Evolutionary conservation across 2,797 vertebrate species (phyloP), one percentile per base, ranked within the genome.

Genomic region (Melopsittacus undulatus): DNA sequence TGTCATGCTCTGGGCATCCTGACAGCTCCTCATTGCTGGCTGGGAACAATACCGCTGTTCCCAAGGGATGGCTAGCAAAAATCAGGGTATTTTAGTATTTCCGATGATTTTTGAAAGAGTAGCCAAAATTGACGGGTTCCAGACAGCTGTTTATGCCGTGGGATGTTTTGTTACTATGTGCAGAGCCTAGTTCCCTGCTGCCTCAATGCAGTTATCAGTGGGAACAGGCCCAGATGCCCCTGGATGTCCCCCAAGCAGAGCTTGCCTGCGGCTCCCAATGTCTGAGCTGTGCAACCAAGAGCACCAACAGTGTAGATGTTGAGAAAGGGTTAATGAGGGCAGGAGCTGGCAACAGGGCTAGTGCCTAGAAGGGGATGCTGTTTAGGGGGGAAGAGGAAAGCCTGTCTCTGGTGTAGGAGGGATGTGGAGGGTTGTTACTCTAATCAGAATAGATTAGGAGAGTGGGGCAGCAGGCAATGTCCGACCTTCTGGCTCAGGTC

Each of bases 1-100:
- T 86, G 80, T 91, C 83, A 83, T 42, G 77, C 89, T 83, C 73
- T 75, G 85, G 90, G 94, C 92, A 67, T 90, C 88, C 93, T 69
- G 90, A 89, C 92, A 95, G 83, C 90, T 73, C 63, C 91, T 85
- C 34, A 1, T 49, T 81, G 69, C 94, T 90, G 93, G 4, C 86
- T 81, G 80, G 90, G 93, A 96, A 83, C 90, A 85, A 80, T 24
- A 74, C 76, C 21, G 20, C 80, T 7, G 2, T 10, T 94, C 91
- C 85, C 94, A 13, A 29, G 80, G 91, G 90, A 73, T 14, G 54
- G 85, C 85, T 75, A 83, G 87, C 62, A 81, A 84, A 93, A 90
- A 68, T 30, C 87, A 42, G 73, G 20, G 49, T 75, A 51, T 84
- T 94, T 96, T 80, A 83, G 78, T 67, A 30, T 93, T 92, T 94